Base-by-base conservation (phyloP, 1,140 invertebrate species). In the Pseudomyrmex dendroicus region DNA sequence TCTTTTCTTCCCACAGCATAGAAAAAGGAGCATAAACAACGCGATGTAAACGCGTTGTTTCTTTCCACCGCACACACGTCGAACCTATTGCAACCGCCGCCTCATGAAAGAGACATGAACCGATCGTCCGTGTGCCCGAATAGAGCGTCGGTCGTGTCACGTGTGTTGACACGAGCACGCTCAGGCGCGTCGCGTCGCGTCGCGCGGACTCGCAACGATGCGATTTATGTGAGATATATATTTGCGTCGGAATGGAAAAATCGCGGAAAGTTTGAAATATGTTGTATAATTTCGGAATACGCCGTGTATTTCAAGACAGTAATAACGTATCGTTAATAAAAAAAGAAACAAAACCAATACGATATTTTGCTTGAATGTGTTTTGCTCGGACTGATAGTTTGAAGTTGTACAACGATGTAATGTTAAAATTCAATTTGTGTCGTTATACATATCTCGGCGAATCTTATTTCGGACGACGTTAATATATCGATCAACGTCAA, bases 31-130 rank as follows among this genome's bases (percentile, higher is more conserved):
- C 80, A 89, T 89, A 89, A 89, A 89, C 87, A 89, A 89, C 80
- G 86, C 56, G 82, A 89, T 89, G 82, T 88, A 89, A 88, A 86
- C 87, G 86, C 68, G 57, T 52, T 61, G 78, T 57, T 88, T 67
- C 85, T 86, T 88, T 88, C 82, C 84, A 84, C 87, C 76, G 74
- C 57, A 84, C 86, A 74, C 88, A 89, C 88, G 87, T 89, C 88
- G 88, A 89, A 89, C 88, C 88, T 89, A 89, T 89, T 89, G 89
- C 82, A 82, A 72, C 35, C 63, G 77, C 74, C 35, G 87, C 84
- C 87, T 89, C 88, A 89, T 89, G 88, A 89, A 89, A 89, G 86
- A 89, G 88, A 89, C 88, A 89, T 89, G 87, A 89, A 88, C 70
- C 88, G 86, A 85, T 86, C 86, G 86, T 57, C 56, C 74, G 63